Percentiles rank a stretch among this genome's conserved stretches.
These are phyloP conservation scores for Strigamia maritima DNA, from an alignment of 2,888 invertebrate species.

Conservation along the genomic window DNA sequence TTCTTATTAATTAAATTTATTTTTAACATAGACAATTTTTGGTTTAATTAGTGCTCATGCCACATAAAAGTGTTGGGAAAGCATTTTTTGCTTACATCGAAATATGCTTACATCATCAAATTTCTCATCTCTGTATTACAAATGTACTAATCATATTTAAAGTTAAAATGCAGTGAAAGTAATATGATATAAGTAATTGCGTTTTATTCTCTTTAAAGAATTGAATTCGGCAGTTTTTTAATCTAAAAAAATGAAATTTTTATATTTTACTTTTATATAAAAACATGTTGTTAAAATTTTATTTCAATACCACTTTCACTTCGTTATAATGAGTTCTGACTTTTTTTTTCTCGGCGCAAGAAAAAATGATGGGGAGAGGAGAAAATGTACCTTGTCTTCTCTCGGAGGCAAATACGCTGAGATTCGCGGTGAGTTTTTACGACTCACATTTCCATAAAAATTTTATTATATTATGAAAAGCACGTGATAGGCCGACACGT, in stretches of 20 bases:
- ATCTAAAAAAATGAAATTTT: not conserved
- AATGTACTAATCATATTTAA: not conserved
- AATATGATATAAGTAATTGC: too few relatives aligned
- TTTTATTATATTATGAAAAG: conserved; percentile 23
- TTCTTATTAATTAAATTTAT: too few relatives aligned
- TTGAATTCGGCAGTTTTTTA: too few relatives aligned
- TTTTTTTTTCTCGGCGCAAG: not conserved
- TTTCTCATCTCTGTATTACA: not conserved
- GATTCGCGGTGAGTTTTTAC: conserved; percentile 23
- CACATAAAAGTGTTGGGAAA: not conserved
- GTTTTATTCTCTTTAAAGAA: too few relatives aligned
- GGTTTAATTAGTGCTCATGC: not conserved
- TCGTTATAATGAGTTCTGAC: conserved; percentile 9
- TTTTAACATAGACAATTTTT: too few relatives aligned
- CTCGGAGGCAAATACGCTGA: conserved; percentile 23
- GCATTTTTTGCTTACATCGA: not conserved
- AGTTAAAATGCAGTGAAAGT: not conserved
- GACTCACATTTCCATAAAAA: conserved; percentile 23
- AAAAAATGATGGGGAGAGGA: conserved; percentile 19
- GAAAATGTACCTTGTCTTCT: conserved; percentile 23
- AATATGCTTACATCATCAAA: not conserved
- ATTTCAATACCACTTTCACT: not conserved
- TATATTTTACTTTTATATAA: not conserved
- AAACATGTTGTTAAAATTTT: not conserved
- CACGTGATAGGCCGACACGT: conserved; percentile 23